Evolutionary conservation across 2,797 vertebrate species (phyloP), one percentile per base, ranked within the genome.

Genomic region (Antrozous pallidus): DNA sequence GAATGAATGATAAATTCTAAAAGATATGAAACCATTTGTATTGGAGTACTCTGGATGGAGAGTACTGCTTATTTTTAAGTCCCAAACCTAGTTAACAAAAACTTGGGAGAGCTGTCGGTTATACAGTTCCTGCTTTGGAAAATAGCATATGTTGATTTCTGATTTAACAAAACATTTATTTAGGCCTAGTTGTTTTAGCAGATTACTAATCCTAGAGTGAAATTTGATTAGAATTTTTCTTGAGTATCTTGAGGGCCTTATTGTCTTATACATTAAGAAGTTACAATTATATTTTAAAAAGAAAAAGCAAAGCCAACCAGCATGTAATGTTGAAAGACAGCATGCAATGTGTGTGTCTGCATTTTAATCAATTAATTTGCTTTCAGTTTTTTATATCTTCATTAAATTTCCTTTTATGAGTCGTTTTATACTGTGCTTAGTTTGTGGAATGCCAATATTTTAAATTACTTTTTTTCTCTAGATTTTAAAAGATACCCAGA

Each of bases 91-190:
- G 54, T 91, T 63, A 73, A 67, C 54, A 88, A 93, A 94, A 94
- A 67, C 83, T 49, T 58, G 58, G 67, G 75, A 89, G 70, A 86
- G 5, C 38, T 93, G n/a, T 86, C 75, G 81, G 67, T 92, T 90
- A 81, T 47, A 63, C 77, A 81, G 40, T 31, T 75, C 12, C 14
- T 95, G 56, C 47, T 95, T 42, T 92, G 81, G 74, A 94, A 90
- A 94, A 86, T 54, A 79, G 69, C 31, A 45, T 78, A 40, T 5
- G 36, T 81, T 94, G 36, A 36, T 79, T 91, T 78, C 71, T 95
- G 74, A 90, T 94, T 93, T 88, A 93, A 94, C 45, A 7, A 92
- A 77, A 71, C 63, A 94, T 93, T 92, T 92, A 81, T 94, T 87
- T 95, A 87, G 83, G 45, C 63, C 77, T 87, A 84, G 65, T 84